Evolutionary conservation across 2,113 vertebrate species (phyloP).

Genomic region (Shinisaurus crocodilurus): DNA sequence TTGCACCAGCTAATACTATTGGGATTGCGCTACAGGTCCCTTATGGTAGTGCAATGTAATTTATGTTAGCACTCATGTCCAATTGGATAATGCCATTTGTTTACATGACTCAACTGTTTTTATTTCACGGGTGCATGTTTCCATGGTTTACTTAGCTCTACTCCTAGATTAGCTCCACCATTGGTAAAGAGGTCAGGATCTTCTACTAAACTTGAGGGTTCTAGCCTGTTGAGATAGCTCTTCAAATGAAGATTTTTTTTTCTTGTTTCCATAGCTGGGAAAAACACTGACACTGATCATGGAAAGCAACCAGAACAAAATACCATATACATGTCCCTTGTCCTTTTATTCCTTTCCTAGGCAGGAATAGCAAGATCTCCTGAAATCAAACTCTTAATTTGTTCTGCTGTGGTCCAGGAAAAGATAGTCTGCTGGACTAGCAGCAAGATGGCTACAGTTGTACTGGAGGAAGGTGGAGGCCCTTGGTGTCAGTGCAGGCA

Average conservation of each 20-base stretch:
- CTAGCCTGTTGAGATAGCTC: too few species aligned
- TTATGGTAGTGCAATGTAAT: too few species aligned
- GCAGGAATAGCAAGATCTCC: background rate
- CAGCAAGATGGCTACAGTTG: background rate
- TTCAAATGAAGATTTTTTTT: background rate
- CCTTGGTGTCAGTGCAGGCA: background rate
- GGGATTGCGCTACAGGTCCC: too few species aligned
- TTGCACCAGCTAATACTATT: too few species aligned
- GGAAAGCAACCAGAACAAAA: background rate
- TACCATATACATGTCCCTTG: background rate
- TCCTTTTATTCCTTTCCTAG: background rate
- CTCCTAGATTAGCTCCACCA: background rate
- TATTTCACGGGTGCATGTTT: background rate
- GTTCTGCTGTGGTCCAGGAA: background rate
- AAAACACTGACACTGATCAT: too few species aligned
- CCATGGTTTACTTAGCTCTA: background rate
- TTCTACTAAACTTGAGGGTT: background rate
- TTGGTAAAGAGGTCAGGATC: background rate
- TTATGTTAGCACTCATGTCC: too few species aligned
- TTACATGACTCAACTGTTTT: background rate
- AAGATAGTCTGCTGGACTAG: background rate
- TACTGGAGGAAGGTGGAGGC: background rate
- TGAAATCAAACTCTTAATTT: background rate
- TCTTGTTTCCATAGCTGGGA: background rate
- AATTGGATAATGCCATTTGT: too few species aligned